Conservation (phyloP, 2,797 vertebrate species). For the Oreochromis mossambicus region DNA sequence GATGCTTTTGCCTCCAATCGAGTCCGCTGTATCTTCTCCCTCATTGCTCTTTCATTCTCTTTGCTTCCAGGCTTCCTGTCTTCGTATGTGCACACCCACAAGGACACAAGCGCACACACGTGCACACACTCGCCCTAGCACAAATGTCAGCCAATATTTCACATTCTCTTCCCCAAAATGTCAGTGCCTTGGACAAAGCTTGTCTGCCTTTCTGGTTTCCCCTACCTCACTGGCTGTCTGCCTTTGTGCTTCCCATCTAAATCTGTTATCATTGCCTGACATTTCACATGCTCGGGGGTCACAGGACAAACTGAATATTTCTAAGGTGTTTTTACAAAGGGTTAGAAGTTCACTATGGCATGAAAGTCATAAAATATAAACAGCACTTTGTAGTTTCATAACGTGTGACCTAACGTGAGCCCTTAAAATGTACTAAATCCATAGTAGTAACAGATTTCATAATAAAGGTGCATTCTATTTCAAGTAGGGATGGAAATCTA, state of each 20-base stretch:
- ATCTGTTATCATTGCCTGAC: slow-evolving; percentile 40
- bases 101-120: background rate
- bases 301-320: slow-evolving; percentile 16
- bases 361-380: background rate
- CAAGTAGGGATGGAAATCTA: background rate
- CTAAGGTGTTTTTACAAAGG: slow-evolving; percentile 23
- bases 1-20: slow-evolving; percentile 6
- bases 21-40: slow-evolving; percentile 10
- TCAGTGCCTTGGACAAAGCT: slow-evolving; percentile 50
- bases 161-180: slow-evolving; percentile 63
- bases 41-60: slow-evolving; percentile 10
- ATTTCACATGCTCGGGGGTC: slow-evolving; percentile 51
- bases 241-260: slow-evolving; percentile 17
- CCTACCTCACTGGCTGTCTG: slow-evolving; percentile 7
- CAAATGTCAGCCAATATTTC: slow-evolving; percentile 70
- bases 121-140: background rate
- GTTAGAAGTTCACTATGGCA: background rate
- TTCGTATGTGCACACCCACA: background rate
- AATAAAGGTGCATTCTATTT: background rate
- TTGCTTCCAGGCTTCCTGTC: slow-evolving; percentile 26
- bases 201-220: slow-evolving; percentile 22
- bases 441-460: background rate
- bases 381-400: background rate
- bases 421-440: background rate
- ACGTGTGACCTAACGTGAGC: background rate